These are phyloP conservation scores for Lophura nycthemera DNA, from an alignment of 2,113 vertebrate genomes.

Conservation along the genomic window DNA sequence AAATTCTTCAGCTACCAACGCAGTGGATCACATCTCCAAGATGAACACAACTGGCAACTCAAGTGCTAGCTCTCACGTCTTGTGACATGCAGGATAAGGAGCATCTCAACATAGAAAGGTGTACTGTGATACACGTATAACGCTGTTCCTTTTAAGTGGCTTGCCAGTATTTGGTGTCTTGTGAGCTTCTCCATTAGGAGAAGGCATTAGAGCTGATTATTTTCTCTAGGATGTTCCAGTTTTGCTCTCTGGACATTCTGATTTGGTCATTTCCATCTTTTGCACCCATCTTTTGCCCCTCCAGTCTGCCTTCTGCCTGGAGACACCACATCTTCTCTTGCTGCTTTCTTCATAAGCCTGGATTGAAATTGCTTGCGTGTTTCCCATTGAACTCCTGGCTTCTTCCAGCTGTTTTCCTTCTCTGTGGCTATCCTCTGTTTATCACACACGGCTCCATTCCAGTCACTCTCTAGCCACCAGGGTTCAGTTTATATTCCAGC, in stretches of 20 bases:
- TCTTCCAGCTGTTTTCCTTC: neutral
- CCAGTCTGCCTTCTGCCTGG: neutral
- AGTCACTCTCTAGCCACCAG: neutral
- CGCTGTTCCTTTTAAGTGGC: neutral
- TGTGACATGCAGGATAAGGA: fast-evolving
- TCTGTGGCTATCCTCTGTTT: neutral
- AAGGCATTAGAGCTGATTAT: neutral
- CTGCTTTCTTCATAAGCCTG: fast-evolving
- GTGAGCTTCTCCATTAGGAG: neutral
- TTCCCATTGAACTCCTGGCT: neutral
- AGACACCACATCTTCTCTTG: fast-evolving
- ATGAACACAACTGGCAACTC: neutral
- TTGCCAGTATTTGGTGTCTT: neutral
- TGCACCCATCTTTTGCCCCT: fast-evolving
- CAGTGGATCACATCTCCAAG: neutral
- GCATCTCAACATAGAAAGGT: fast-evolving
- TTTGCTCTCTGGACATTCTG: neutral
- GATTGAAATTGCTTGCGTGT: neutral
- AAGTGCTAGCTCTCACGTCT: neutral
- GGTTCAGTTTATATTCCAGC: neutral
- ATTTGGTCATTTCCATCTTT: neutral
- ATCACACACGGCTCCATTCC: neutral
- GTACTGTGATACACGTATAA: fast-evolving
- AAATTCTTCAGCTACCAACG: neutral
- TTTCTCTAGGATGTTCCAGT: neutral